Conservation (phyloP, 2,113 vertebrate species). For the Aldabrachelys gigantea region DNA sequence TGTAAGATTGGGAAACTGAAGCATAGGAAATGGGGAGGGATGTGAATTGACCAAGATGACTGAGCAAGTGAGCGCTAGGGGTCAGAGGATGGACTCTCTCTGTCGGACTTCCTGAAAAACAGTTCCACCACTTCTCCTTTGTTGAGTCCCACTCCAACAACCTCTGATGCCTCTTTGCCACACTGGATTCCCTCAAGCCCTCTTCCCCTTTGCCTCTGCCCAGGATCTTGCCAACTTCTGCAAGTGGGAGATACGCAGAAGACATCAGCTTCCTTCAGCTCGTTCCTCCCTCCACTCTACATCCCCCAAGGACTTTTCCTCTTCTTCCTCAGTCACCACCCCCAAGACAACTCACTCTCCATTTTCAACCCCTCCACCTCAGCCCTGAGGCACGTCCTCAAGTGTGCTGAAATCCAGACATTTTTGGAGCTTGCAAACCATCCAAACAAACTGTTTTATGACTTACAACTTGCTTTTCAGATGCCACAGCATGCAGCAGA, state of each 20-base stretch:
- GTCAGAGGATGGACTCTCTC: background rate
- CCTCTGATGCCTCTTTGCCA: background rate
- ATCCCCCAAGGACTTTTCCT: background rate
- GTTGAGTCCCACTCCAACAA: background rate
- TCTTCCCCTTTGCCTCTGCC: too few species aligned
- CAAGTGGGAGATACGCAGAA: background rate
- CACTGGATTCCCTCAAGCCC: background rate
- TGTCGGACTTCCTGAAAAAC: background rate
- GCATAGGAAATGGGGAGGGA: rapidly evolving
- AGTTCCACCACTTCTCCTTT: background rate
- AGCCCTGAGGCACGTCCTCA: background rate
- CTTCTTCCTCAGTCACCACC: background rate
- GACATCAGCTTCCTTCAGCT: background rate
- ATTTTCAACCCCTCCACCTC: background rate
- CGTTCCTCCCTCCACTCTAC: background rate
- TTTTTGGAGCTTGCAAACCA: background rate
- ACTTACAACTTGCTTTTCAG: background rate
- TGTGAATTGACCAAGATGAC: background rate
- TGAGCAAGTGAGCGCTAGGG: background rate
- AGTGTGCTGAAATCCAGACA: background rate
- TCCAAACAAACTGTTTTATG: background rate
- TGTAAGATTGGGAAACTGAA: background rate
- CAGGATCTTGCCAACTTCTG: background rate
- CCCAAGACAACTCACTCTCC: background rate
- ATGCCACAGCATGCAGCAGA: background rate